Percentiles rank a stretch among this genome's conserved stretches.
Evolutionary conservation across 1,140 invertebrate genomes (phyloP).

Genomic region (Drosophila pruinosa): DNA sequence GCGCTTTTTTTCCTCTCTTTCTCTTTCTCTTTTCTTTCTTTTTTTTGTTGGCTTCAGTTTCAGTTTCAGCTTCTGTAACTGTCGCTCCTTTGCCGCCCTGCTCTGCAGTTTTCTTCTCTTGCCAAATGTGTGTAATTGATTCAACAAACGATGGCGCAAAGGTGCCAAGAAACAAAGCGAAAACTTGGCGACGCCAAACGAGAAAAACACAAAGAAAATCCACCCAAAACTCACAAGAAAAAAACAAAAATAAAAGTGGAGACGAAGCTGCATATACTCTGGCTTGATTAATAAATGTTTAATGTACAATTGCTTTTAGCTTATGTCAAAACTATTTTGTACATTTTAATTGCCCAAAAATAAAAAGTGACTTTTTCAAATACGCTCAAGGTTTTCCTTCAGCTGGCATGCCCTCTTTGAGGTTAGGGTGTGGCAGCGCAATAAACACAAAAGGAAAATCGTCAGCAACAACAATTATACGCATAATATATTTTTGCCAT

Average conservation of each 20-base stretch:
- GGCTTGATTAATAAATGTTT: not conserved
- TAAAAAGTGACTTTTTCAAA: no score
- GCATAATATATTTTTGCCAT: conserved; percentile 75
- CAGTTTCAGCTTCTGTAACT: not conserved
- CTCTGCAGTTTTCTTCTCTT: conserved; percentile 3
- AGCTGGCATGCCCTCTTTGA: not conserved
- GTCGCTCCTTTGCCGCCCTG: not conserved
- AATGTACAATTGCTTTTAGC: no score
- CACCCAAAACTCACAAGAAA: not conserved
- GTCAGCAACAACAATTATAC: conserved; percentile 76
- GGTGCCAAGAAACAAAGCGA: conserved; percentile 59
- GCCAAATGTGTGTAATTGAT: conserved; percentile 74
- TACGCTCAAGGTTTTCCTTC: no score
- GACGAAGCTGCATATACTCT: not conserved
- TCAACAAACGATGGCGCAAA: conserved; percentile 71
- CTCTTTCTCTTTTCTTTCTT: conserved; percentile 13
- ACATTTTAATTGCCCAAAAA: no score
- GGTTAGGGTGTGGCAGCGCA: not conserved
- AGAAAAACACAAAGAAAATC: no score
- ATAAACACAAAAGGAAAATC: conserved; percentile 7
- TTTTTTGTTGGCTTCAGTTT: conserved; percentile 19
- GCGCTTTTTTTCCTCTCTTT: conserved; percentile 28
- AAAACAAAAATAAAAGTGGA: not conserved
- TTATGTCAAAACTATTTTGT: no score
- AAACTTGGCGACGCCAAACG: conserved; percentile 44